Base-by-base conservation (phyloP, 2,797 vertebrate species). In the Schizothorax lantsangensis region DNA sequence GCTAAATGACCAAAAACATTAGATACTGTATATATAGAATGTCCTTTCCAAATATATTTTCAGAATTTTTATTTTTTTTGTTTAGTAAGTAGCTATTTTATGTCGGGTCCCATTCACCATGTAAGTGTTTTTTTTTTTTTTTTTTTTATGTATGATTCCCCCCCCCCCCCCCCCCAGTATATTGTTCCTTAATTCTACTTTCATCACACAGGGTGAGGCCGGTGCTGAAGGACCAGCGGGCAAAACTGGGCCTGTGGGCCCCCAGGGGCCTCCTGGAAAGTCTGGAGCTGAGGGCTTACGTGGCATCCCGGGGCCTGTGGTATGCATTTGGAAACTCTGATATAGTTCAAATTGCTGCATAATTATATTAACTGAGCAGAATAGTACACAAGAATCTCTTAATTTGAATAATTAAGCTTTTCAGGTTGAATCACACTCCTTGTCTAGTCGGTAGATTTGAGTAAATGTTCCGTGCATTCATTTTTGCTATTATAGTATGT, bases 221-320 rank as follows among this genome's bases (percentile, higher is more conserved):
- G 98, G 98, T 90, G 94, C 97, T 10, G 97, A 99, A 92, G 98
- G 98, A n/a, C 94, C 97, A 83, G 93, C 95, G 73, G 98, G 98
- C 6, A 99, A 99, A 95, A 98, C 98, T 19, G 98, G 98, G 7
- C 98, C 98, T 0, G 97, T 99, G 5, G 98, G 98, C 89, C 95
- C 98, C 12, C 98, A 99, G 84, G 98, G 98, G 1, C 96, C 97
- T 23, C 83, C 97, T 82, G 98, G 98, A 86, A 99, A 99, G 91
- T 57, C 96, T 73, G 98, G 98, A 69, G 94, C 98, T 38, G 98
- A 99, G 77, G 98, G 98, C 90, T 96, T 99, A 40, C 96, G 98
- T 83, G 98, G 98, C 84, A 99, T 99, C 91, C 98, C 98, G 36
- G 98, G 98, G 36, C 97, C 98, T 81, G 97, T 99, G 94, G 98